phyloP scores from a whole-genome alignment of 2,797 vertebrate genomes.

The Psittacula echo region DNA sequence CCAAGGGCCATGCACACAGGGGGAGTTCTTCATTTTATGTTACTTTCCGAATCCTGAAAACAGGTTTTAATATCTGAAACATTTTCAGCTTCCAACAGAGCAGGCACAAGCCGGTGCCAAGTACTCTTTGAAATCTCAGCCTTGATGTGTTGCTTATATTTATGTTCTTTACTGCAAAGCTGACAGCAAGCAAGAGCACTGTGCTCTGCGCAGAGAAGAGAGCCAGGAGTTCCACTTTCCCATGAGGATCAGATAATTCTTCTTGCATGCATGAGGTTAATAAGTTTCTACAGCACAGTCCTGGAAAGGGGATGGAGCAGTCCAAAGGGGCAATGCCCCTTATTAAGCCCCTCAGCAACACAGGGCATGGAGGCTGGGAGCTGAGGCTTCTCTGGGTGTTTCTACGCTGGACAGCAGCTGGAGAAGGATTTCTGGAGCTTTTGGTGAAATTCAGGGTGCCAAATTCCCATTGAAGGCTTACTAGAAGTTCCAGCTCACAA shows the following conservation, averaged over 20 bases:
- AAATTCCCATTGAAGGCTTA: not conserved
- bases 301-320: not conserved
- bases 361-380: fast-evolving
- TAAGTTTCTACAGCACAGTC: not conserved
- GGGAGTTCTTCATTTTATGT: not conserved
- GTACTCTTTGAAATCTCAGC: not conserved
- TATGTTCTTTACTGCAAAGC: not conserved
- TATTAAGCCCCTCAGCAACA: not conserved
- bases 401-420: not conserved
- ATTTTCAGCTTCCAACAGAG: not conserved
- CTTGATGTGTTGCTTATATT: not conserved
- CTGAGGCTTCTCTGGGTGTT: not conserved
- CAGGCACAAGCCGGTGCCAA: not conserved
- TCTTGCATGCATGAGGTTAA: fast-evolving
- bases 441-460: not conserved
- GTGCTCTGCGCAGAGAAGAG: fast-evolving
- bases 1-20: fast-evolving
- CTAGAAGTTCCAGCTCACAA: not conserved
- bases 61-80: not conserved
- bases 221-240: not conserved
- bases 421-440: not conserved
- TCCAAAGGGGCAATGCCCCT: not conserved
- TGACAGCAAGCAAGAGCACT: fast-evolving
- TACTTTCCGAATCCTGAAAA: not conserved
- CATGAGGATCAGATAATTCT: fast-evolving